Evolutionary conservation across 2,113 vertebrate genomes (phyloP).

Genomic region (Pelecanoides urinatrix): DNA sequence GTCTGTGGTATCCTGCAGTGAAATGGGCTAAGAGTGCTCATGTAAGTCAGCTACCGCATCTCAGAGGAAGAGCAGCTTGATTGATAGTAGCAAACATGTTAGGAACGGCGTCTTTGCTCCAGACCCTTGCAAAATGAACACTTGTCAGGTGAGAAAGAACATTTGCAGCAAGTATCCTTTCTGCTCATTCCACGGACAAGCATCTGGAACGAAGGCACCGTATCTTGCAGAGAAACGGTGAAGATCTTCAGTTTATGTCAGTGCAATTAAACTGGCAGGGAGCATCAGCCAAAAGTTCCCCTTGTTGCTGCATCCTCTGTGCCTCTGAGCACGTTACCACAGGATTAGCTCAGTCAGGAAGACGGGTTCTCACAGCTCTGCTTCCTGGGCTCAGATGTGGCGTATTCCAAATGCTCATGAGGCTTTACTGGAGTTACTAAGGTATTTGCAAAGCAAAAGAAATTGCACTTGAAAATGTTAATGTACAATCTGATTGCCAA

Average conservation of each 20-base stretch:
- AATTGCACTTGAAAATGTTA: conserved; percentile 24
- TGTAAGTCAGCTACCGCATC: neutral
- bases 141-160: neutral
- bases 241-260: neutral
- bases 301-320: neutral
- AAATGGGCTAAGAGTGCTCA: neutral
- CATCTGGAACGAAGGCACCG: neutral
- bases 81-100: neutral
- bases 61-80: neutral
- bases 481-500: neutral
- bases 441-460: neutral
- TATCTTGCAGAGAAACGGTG: neutral
- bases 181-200: neutral
- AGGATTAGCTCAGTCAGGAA: neutral
- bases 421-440: neutral
- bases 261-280: neutral
- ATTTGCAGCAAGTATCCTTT: neutral
- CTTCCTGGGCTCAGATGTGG: neutral
- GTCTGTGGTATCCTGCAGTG: neutral
- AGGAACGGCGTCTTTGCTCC: neutral
- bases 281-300: neutral
- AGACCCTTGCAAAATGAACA: neutral
- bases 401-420: neutral
- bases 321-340: fast-evolving
- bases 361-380: neutral